Evolutionary conservation across 2,113 vertebrate genomes (phyloP).

Genomic region (Ciconia stormi): DNA sequence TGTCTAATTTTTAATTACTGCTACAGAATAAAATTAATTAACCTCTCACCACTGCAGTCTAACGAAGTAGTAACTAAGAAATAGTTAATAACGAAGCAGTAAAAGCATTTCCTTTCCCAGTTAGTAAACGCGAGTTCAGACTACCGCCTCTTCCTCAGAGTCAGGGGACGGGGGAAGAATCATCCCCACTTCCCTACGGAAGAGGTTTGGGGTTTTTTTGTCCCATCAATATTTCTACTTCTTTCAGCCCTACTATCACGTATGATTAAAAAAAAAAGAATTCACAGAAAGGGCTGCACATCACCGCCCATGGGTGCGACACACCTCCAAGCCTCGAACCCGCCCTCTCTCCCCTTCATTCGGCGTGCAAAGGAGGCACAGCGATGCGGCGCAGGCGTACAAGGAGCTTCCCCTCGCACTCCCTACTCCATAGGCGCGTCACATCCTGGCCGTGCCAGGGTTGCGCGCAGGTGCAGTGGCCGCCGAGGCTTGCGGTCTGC

Average conservation of each 20-base stretch:
- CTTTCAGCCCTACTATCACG: too few relatives aligned
- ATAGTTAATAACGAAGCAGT: not conserved
- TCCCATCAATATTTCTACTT: not conserved
- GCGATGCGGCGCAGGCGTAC: rapidly evolving
- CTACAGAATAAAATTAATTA: too few relatives aligned
- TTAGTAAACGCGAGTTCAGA: too few relatives aligned
- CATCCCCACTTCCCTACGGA: too few relatives aligned
- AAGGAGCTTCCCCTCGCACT: rapidly evolving
- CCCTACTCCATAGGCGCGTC: rapidly evolving
- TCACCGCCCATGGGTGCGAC: rapidly evolving
- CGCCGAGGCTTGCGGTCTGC: not conserved
- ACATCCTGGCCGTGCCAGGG: rapidly evolving
- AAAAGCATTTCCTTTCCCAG: too few relatives aligned
- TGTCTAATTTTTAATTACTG: not conserved
- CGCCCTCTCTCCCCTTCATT: too few relatives aligned
- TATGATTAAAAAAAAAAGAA: too few relatives aligned
- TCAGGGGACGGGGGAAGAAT: rapidly evolving
- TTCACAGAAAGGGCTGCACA: rapidly evolving
- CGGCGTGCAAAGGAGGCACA: rapidly evolving
- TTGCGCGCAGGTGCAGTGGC: not conserved
- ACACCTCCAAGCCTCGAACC: too few relatives aligned
- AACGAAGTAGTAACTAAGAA: too few relatives aligned
- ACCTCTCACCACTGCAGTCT: not conserved
- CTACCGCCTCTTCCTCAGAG: too few relatives aligned
- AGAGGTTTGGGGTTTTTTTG: rapidly evolving